Percentiles rank a stretch among this genome's conserved stretches.
phyloP scores from a whole-genome alignment of 1,140 invertebrate species.

The Luehdorfia chinensis region DNA sequence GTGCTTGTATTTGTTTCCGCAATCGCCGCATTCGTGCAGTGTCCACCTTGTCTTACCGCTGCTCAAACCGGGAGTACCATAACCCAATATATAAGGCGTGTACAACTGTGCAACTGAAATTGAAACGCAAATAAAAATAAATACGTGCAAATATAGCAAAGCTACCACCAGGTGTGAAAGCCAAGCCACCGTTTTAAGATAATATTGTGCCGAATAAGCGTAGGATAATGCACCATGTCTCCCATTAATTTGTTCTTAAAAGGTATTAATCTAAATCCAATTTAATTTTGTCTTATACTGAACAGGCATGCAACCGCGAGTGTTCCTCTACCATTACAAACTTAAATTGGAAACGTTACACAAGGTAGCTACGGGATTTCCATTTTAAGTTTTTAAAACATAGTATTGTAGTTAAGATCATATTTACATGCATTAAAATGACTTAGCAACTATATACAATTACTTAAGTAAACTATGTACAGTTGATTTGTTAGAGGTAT shows the following conservation, averaged over 20 bases:
- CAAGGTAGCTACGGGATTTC: not conserved
- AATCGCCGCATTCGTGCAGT: conserved; percentile 78
- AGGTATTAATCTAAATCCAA: conserved; percentile 39
- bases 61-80: conserved; percentile 59
- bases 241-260: conserved; percentile 64
- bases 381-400: conserved; percentile 3
- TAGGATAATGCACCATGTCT: conserved; percentile 75
- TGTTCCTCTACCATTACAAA: not conserved
- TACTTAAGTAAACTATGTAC: too few species aligned
- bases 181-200: conserved; percentile 52
- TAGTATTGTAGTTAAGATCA: not conserved
- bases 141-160: conserved; percentile 62
- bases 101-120: conserved; percentile 75
- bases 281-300: conserved; percentile 24
- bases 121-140: conserved; percentile 72
- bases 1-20: conserved; percentile 79
- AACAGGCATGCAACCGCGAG: conserved; percentile 12
- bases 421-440: conserved; percentile 1
- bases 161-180: conserved; percentile 57
- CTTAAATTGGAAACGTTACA: conserved; percentile 3
- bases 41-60: conserved; percentile 64
- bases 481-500: too few species aligned
- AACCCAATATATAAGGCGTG: conserved; percentile 74
- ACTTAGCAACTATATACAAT: conserved; percentile 5
- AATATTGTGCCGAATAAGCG: conserved; percentile 56